These are phyloP conservation scores for Hypolimnas misippus DNA, from an alignment of 2,888 invertebrate species.

Conservation along the genomic window DNA sequence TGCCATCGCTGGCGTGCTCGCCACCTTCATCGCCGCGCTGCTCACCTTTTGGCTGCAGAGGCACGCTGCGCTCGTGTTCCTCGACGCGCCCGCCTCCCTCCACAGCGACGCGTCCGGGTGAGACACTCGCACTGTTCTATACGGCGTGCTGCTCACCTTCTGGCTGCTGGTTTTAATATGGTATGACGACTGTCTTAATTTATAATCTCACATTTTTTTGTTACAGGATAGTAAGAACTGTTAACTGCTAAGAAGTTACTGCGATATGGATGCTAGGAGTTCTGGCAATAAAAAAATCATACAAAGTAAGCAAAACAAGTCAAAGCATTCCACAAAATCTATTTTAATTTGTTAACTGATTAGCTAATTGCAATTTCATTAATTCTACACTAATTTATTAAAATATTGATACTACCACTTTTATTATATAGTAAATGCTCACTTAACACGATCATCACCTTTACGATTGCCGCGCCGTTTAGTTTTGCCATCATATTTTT, in stretches of 20 bases:
- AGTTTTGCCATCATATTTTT: too few relatives aligned
- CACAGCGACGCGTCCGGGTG: conserved; percentile 49
- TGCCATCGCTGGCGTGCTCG: conserved; percentile 52
- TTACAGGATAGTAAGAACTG: conserved; percentile 73
- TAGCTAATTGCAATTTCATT: neutral
- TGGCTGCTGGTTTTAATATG: conserved; percentile 15
- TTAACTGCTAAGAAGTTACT: conserved; percentile 60
- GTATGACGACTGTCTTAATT: neutral
- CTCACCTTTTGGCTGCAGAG: conserved; percentile 64
- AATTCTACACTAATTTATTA: neutral
- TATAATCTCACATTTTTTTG: conserved; percentile 37
- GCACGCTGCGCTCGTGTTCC: conserved; percentile 56
- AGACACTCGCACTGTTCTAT: neutral
- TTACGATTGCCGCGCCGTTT: too few relatives aligned
- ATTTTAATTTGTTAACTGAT: neutral
- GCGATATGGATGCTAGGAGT: neutral
- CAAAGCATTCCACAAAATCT: neutral
- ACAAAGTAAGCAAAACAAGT: neutral
- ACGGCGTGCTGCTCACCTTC: neutral
- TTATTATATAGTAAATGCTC: neutral
- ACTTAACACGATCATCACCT: neutral
- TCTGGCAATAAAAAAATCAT: neutral
- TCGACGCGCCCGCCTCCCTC: conserved; percentile 42
- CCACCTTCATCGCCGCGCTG: conserved; percentile 57
- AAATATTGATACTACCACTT: too few relatives aligned